Percentiles rank a stretch among this genome's conserved stretches.
Evolutionary conservation across 2,113 vertebrate genomes (phyloP).

Genomic region (Myiozetetes cayanensis): DNA sequence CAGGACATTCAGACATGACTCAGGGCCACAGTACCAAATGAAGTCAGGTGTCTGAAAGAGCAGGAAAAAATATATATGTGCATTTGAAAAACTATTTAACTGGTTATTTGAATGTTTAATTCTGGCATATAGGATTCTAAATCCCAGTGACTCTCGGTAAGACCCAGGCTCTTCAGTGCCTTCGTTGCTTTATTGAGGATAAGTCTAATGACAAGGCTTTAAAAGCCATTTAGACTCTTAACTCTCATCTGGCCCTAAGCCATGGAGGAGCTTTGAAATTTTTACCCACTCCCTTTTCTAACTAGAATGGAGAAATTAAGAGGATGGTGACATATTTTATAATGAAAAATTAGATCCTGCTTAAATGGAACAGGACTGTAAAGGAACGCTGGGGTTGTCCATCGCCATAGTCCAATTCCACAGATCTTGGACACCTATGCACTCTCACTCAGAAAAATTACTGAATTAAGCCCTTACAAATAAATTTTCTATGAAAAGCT

Average conservation of each 20-base stretch:
- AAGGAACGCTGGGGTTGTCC: not conserved
- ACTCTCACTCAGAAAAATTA: not conserved
- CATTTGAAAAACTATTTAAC: not conserved
- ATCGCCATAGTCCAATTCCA: not conserved
- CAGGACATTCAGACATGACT: not conserved
- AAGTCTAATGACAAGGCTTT: not conserved
- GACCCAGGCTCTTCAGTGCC: not conserved
- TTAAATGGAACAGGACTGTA: not conserved
- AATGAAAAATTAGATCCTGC: not conserved
- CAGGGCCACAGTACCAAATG: not conserved
- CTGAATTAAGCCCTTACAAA: not conserved
- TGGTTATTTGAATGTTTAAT: not conserved
- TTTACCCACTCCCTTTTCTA: not conserved
- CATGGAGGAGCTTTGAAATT: not conserved
- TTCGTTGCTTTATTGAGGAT: not conserved
- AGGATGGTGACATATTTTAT: not conserved
- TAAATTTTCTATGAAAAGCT: not conserved
- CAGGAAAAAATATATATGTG: not conserved
- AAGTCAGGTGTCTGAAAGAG: not conserved
- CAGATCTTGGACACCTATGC: not conserved
- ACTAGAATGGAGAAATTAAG: not conserved
- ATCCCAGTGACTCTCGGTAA: not conserved
- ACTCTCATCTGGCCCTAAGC: not conserved
- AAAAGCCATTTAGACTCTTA: not conserved
- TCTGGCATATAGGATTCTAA: not conserved